Base-by-base conservation (phyloP, 2,888 invertebrate species). In the Seladonia tumulorum region DNA sequence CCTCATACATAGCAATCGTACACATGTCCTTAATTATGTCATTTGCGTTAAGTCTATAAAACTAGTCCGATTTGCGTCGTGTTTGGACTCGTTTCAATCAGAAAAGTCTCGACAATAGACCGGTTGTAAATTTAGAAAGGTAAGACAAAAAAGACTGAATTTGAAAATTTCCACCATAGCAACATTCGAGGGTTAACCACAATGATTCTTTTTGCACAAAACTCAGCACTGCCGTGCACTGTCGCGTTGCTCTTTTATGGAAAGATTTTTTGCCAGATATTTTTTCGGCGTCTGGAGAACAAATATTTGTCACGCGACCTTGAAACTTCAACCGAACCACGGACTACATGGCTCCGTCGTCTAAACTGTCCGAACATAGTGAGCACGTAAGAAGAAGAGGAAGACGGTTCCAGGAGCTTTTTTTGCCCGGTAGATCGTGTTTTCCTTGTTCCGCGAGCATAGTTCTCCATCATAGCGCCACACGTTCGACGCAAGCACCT, bases 391-490 rank as follows among this genome's bases (percentile, higher is more conserved):
- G 60, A 60, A 22, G 7, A 53, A 25, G 25, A 12, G 14, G 12
- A 60, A 7, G 49, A 22, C 22, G 18, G 22, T 25, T 60, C 5
- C n/a, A 25, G n/a, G 57, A 57, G 4, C 4, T 57, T 60, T 25
- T 60, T 12, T 25, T 12, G 1, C 4, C 25, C 22, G 7, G 22
- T n/a, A 22, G 49, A 63, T 22, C 39, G 8, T 22, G 35, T n/a
- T 49, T 53, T 53, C 35, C 10, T 68, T 53, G 53, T 47, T 2
- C 8, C 0, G 22, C 29, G 10, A 22, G 45, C 45, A 53, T 42
- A 82, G 60, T 22, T 63, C 42, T 76, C 60, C 16, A 82, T 82
- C 76, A 71, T 82, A 63, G 76, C 35, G 39, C 47, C 63, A 22
- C 22, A 53, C 49, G 72, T 73, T 49, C 16, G 25, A 5, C 25